Evolutionary conservation across 92 coral and sea anemone species (phyloP), one percentile per base, ranked within the genome.

Genomic region (Epizoanthus illoricatus): DNA sequence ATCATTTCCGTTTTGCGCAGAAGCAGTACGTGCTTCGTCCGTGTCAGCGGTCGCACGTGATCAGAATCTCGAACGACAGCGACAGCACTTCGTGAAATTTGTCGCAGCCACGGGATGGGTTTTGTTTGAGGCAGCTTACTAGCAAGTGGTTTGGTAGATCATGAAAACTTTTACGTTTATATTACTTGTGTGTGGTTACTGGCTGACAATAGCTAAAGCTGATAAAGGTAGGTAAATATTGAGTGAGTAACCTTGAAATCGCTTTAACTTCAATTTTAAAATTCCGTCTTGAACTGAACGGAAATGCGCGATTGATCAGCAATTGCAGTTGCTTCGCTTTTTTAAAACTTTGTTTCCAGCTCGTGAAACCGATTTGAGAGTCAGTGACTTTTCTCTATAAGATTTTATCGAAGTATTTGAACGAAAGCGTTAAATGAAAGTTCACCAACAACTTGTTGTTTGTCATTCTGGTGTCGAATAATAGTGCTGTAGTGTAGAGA

Each of bases 1-100:
- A 78, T 78, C 71, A 59, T 47, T 78, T 78, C 82, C 82, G 82
- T 78, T 78, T 21, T 78, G 82, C 82, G 82, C 82, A 78, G 82
- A 64, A 78, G 69, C 82, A 78, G 71, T 45, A 33, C n/a, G 45
- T 57, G 28, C 9, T 28, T 8, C 13, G 10, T 56, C 49, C 58
- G 64, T 78, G 82, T 47, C 82, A 78, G 82, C 82, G 82, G 82
- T 40, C 3, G 41, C 28, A 16, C n/a, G 28, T 43, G 49, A 68
- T 68, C 52, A 49, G 56, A 49, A 49, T 49, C 56, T 49, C 55
- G 55, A 42, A 42, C 5, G 45, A 3, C 3, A 49, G 33, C 0
- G 1, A 1, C 33, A 49, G 56, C 56, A 49, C 56, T 11, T 49
- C 56, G 56, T 7, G 13, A 7, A 49, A 8, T 49, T 49, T 49